Evolutionary conservation across 2,113 vertebrate genomes (phyloP).

Genomic region (Corythornis vintsioides): DNA sequence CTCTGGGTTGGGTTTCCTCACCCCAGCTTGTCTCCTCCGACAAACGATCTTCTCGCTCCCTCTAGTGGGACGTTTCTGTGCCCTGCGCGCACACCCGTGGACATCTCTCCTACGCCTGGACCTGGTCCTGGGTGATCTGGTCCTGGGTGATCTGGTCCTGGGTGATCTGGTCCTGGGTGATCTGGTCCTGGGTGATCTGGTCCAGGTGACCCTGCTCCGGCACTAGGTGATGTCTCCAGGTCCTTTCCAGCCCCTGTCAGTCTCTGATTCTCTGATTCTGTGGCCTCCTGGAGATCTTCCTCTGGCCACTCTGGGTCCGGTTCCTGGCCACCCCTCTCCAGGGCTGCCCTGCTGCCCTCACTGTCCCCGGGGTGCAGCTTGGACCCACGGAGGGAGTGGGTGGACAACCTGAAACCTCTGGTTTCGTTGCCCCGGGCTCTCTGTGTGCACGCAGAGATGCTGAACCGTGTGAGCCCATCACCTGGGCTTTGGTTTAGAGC

Average conservation of each 20-base stretch:
- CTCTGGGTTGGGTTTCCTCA: not conserved
- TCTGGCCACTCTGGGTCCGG: not conserved
- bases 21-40: not conserved
- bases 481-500: not conserved
- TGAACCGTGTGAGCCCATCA: not conserved
- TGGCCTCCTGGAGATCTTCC: not conserved
- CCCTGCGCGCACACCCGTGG: not conserved
- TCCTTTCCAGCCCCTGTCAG: too few species aligned
- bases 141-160: too few species aligned
- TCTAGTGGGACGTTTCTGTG: not conserved
- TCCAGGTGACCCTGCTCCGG: too few species aligned
- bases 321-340: not conserved
- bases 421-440: not conserved
- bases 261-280: too few species aligned
- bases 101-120: accelerated
- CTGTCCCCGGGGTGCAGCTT: not conserved
- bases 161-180: too few species aligned
- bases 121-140: too few species aligned
- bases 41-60: not conserved
- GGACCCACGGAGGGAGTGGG: not conserved
- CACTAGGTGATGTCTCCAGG: too few species aligned
- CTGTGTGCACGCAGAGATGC: not conserved
- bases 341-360: not conserved
- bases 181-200: too few species aligned
- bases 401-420: not conserved